Evolutionary conservation across 2,888 invertebrate species (phyloP).

Genomic region (Trissolcus brochymenae): DNA sequence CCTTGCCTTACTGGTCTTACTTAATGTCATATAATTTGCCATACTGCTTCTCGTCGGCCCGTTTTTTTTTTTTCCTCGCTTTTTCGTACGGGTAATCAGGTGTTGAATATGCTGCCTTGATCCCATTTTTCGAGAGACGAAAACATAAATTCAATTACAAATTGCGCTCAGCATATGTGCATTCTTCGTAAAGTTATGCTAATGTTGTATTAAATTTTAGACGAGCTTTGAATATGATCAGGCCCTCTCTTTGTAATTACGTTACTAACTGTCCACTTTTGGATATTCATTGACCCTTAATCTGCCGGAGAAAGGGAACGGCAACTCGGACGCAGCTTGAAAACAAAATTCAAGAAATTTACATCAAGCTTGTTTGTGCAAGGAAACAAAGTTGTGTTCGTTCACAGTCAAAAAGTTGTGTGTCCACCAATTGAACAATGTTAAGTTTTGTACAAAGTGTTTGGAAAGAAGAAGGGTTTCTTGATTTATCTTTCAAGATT

Average conservation of each 20-base stretch:
- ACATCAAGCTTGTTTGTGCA: too few species aligned
- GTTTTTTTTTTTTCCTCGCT: constrained; percentile 26
- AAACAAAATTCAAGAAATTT: too few species aligned
- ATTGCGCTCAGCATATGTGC: constrained; percentile 33
- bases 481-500: not conserved
- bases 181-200: constrained; percentile 24
- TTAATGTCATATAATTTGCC: constrained; percentile 55
- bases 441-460: too few species aligned
- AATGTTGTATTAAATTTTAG: constrained; percentile 36
- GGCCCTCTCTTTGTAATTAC: constrained; percentile 10
- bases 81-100: constrained; percentile 48
- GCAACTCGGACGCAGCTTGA: too few species aligned
- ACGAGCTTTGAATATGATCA: constrained; percentile 19
- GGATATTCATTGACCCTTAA: too few species aligned
- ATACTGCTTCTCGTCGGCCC: constrained; percentile 35
- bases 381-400: too few species aligned
- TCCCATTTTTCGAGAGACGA: constrained; percentile 50
- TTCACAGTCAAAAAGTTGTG: too few species aligned
- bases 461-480: not conserved
- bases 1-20: constrained; percentile 50
- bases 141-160: constrained; percentile 52
- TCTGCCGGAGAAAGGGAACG: too few species aligned
- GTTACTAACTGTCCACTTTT: not conserved
- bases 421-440: too few species aligned
- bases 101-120: constrained; percentile 49